A percentile compares a stretch with the other conserved stretches of the same genome.
These are phyloP conservation scores for Campylomormyrus tamandua DNA, from an alignment of 2,113 vertebrate species.

Conservation along the genomic window DNA sequence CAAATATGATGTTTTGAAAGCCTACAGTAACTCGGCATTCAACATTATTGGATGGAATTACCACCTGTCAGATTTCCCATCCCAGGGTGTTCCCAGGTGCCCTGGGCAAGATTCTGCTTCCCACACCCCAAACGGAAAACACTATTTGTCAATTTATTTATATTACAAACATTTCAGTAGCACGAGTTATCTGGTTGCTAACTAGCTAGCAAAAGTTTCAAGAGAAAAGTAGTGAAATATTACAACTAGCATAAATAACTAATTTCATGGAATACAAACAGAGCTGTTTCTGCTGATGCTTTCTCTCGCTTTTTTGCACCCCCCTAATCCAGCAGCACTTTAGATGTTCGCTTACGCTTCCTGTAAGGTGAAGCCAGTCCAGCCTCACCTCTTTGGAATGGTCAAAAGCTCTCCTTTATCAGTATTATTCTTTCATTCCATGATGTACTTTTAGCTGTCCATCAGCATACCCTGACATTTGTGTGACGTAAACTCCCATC, in stretches of 20 bases:
- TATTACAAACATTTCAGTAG: background rate
- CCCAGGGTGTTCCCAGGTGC: background rate
- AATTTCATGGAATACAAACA: background rate
- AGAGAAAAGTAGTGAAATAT: too few species aligned
- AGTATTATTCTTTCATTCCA: background rate
- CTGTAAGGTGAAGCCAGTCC: background rate
- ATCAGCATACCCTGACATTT: background rate
- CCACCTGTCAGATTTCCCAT: background rate
- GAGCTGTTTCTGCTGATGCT: background rate
- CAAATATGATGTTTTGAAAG: background rate
- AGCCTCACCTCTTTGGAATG: background rate
- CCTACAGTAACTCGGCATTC: background rate
- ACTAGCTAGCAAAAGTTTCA: background rate
- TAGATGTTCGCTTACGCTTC: background rate
- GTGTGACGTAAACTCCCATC: background rate
- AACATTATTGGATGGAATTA: background rate
- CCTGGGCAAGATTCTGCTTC: background rate
- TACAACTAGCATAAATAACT: background rate
- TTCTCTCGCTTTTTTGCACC: background rate
- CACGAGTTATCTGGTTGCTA: background rate
- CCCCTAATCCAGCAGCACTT: background rate
- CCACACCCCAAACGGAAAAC: background rate
- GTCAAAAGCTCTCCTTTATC: background rate
- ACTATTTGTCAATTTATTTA: background rate
- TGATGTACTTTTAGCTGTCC: too few species aligned